Conservation (phyloP, 2,113 vertebrate genomes). For the Bettongia penicillata region DNA sequence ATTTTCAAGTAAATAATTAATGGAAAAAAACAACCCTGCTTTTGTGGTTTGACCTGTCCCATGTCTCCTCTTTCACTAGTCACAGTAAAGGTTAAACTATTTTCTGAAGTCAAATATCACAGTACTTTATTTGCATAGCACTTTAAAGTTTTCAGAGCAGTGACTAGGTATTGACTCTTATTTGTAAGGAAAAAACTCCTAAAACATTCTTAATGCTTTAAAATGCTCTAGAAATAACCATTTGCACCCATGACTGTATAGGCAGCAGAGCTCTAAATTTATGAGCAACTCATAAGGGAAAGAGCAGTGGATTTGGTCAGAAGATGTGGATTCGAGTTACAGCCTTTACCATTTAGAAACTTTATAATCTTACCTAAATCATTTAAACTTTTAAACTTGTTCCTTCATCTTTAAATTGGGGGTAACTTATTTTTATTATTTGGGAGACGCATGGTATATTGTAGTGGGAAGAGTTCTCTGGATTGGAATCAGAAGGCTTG, state of each 20-base stretch:
- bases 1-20: not conserved
- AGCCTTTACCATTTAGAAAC: not conserved
- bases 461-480: not conserved
- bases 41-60: slow-evolving; percentile 4
- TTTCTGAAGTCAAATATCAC: slow-evolving; percentile 18
- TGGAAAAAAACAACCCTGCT: not conserved
- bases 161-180: not conserved
- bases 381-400: not conserved
- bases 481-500: not conserved
- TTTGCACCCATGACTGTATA: not conserved
- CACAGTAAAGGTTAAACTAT: not conserved
- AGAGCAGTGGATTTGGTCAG: not conserved
- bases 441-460: not conserved
- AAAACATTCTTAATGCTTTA: slow-evolving; percentile 32
- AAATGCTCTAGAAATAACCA: not conserved
- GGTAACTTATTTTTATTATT: not conserved
- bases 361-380: not conserved
- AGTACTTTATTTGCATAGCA: not conserved
- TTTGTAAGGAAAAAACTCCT: slow-evolving; percentile 17
- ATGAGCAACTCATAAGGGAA: not conserved
- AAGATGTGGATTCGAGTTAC: not conserved
- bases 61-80: slow-evolving; percentile 20
- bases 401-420: not conserved
- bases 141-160: slow-evolving; percentile 32
- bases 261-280: not conserved